Evolutionary conservation across 2,888 invertebrate genomes (phyloP).

Genomic region (Plagiodera versicolora): DNA sequence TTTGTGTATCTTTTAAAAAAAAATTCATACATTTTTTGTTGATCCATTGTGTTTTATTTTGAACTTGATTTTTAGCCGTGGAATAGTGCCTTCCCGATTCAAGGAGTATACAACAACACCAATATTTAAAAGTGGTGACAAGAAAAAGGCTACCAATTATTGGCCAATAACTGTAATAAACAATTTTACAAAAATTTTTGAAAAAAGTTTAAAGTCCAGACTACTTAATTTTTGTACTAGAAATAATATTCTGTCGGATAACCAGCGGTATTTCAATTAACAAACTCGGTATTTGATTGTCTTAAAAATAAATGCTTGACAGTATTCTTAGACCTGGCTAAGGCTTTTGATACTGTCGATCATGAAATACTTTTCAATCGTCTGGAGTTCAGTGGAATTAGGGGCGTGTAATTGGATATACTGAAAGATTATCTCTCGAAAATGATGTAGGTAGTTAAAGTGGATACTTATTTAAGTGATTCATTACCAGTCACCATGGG

Average conservation of each 20-base stretch:
- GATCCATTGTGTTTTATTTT: slow-evolving; percentile 2
- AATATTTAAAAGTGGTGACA: background rate
- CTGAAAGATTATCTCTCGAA: slow-evolving; percentile 3
- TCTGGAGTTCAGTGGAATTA: background rate
- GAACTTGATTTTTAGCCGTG: slow-evolving; percentile 1
- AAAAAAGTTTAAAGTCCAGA: slow-evolving; percentile 1
- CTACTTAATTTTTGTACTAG: slow-evolving; percentile 1
- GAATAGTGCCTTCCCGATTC: slow-evolving; percentile 1
- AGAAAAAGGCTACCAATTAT: background rate
- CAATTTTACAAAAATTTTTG: slow-evolving; percentile 13
- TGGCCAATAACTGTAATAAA: slow-evolving; percentile 10
- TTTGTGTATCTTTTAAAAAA: background rate
- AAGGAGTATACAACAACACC: background rate
- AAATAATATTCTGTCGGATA: slow-evolving; percentile 2
- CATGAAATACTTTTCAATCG: slow-evolving; percentile 2
- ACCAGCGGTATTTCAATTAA: background rate
- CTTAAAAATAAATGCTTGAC: slow-evolving; percentile 8
- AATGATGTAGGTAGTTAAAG: background rate
- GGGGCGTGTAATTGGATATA: slow-evolving; percentile 2
- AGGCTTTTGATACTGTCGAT: background rate
- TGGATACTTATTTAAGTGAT: slow-evolving; percentile 3
- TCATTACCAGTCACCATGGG: slow-evolving; percentile 3
- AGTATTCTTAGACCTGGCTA: slow-evolving; percentile 3
- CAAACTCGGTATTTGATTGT: background rate
- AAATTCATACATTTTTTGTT: slow-evolving; percentile 1